Base-by-base conservation (phyloP, 2,888 invertebrate species). In the Romanomermis culicivorax region DNA sequence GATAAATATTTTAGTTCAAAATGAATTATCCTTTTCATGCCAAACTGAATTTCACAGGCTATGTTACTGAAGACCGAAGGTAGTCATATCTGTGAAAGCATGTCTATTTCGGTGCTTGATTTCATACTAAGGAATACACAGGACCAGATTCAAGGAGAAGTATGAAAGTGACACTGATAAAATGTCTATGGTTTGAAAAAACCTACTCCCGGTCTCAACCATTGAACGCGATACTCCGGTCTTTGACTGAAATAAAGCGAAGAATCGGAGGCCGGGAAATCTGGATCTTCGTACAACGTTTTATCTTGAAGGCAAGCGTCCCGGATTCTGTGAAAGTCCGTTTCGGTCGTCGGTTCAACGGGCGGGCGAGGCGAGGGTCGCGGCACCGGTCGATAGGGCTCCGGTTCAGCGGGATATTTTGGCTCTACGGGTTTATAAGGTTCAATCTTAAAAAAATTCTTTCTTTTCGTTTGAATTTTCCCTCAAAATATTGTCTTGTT, bases 131-230 rank as follows among this genome's bases (percentile, higher is more conserved):
- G n/a, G n/a, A n/a, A n/a, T n/a, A n/a, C n/a, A n/a, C n/a, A n/a
- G n/a, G n/a, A n/a, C n/a, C n/a, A n/a, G n/a, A n/a, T n/a, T n/a
- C n/a, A n/a, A n/a, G n/a, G n/a, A n/a, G n/a, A n/a, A n/a, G n/a
- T n/a, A n/a, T n/a, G n/a, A n/a, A n/a, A n/a, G n/a, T n/a, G n/a
- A n/a, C n/a, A n/a, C n/a, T n/a, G n/a, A n/a, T n/a, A n/a, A n/a
- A n/a, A n/a, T n/a, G n/a, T n/a, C n/a, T n/a, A n/a, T n/a, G n/a
- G 36, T 17, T 11, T 36, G 17, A 36, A 36, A 17, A 11, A 36
- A 60, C 65, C 77, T 69, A 87, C 87, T 73, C 79, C 77, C 23
- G 95, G 95, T 60, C 97, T 76, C 63, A 80, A 78, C 95, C 97
- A 97, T 71, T 85, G 82, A 63, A 91, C 81, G 26, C 79, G 77